Evolutionary conservation across 2,113 vertebrate species (phyloP).

Genomic region (Actinemys pallida): DNA sequence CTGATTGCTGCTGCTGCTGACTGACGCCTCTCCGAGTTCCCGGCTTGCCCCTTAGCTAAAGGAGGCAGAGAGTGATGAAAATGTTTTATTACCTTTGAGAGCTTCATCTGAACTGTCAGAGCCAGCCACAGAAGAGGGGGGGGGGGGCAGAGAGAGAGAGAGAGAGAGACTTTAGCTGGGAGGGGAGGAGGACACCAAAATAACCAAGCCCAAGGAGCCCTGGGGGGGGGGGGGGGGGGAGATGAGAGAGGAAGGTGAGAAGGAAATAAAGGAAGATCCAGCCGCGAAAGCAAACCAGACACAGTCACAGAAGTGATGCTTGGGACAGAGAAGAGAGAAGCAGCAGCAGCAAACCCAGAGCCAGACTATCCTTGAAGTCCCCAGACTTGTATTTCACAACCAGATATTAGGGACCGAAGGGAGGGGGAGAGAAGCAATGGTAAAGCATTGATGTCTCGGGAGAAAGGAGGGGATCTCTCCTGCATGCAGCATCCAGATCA

Average conservation of each 20-base stretch:
- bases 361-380: not conserved
- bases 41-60: slow-evolving; percentile 79
- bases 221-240: not conserved
- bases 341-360: not conserved
- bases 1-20: not conserved
- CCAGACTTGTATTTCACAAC: not conserved
- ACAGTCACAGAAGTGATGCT: not conserved
- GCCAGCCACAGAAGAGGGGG: slow-evolving; percentile 29
- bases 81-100: slow-evolving; percentile 85
- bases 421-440: not conserved
- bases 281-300: not conserved
- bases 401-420: not conserved
- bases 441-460: not conserved
- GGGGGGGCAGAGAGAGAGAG: not conserved
- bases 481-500: not conserved
- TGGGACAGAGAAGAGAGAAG: not conserved
- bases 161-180: not conserved
- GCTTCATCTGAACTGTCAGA: slow-evolving; percentile 78
- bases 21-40: slow-evolving; percentile 50
- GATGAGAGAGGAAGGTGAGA: not conserved
- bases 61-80: slow-evolving; percentile 79
- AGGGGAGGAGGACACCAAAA: not conserved
- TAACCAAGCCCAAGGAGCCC: not conserved
- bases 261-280: rapidly evolving
- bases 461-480: not conserved